A percentile compares a stretch with the other conserved stretches of the same genome.
phyloP scores from a whole-genome alignment of 2,888 invertebrate genomes.

The Eulithis prunata region DNA sequence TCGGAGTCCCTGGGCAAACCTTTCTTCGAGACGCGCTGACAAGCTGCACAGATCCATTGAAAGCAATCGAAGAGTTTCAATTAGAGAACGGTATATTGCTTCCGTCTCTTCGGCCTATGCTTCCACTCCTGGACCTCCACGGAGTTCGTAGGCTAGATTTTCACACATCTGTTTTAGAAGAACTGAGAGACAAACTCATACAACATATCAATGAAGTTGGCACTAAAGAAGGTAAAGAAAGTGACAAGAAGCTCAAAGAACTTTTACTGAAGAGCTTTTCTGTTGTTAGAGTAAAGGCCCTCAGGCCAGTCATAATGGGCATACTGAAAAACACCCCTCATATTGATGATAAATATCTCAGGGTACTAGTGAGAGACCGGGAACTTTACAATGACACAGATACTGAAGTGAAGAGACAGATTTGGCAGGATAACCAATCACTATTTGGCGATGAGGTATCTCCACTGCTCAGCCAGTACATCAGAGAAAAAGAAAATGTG shows the following conservation, averaged over 20 bases:
- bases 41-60: conserved; percentile 97
- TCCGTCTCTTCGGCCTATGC: conserved; percentile 96
- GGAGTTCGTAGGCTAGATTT: conserved; percentile 96
- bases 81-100: conserved; percentile 95
- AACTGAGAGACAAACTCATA: conserved; percentile 87
- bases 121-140: conserved; percentile 97
- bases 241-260: conserved; percentile 94
- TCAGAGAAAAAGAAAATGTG: conserved; percentile 96
- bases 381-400: conserved; percentile 97
- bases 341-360: conserved; percentile 92
- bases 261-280: conserved; percentile 96
- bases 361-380: conserved; percentile 89
- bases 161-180: conserved; percentile 96
- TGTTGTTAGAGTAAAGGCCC: conserved; percentile 94
- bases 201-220: conserved; percentile 94
- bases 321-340: conserved; percentile 96
- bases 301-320: conserved; percentile 97
- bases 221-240: conserved; percentile 87
- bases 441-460: conserved; percentile 99
- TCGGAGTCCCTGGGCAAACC: conserved; percentile 94
- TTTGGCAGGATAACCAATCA: conserved; percentile 99
- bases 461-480: conserved; percentile 96
- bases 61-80: conserved; percentile 99
- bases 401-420: conserved; percentile 98
- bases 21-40: conserved; percentile 95